phyloP scores from a whole-genome alignment of 2,113 vertebrate species.

The Trachemys scripta region DNA sequence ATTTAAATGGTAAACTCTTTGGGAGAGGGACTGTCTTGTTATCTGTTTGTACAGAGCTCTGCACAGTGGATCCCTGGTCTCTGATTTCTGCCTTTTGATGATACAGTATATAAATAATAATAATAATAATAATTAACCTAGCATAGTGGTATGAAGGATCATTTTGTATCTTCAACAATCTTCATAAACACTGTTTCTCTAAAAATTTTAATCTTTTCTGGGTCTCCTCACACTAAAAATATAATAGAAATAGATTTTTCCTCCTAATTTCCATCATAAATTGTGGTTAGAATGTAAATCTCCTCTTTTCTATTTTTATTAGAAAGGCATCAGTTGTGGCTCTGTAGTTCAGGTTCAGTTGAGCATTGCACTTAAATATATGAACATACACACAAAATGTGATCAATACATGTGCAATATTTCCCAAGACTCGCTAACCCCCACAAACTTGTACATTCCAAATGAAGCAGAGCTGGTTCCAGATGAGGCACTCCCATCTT shows the following conservation, averaged over 20 bases:
- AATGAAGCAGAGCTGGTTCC: neutral
- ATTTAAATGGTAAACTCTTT: neutral
- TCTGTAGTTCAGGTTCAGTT: neutral
- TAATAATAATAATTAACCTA: neutral
- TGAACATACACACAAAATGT: fast-evolving
- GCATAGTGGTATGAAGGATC: neutral
- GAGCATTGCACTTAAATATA: neutral
- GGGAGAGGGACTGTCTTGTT: neutral
- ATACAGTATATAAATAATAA: neutral
- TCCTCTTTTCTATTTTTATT: neutral
- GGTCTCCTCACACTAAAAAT: fast-evolving
- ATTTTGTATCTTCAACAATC: neutral
- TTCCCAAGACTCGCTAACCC: neutral
- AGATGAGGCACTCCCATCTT: conserved; percentile 1
- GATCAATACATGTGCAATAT: neutral
- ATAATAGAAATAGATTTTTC: neutral
- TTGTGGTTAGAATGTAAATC: neutral
- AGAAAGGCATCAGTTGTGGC: neutral
- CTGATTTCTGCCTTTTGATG: neutral
- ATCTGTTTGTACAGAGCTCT: fast-evolving
- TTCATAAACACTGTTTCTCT: neutral
- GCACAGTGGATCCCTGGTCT: neutral
- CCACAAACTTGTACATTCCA: neutral
- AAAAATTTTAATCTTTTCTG: fast-evolving
- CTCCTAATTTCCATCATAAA: neutral